A percentile compares a stretch with the other conserved stretches of the same genome.
phyloP scores from a whole-genome alignment of 2,113 vertebrate genomes.

The Corynorhinus townsendii region DNA sequence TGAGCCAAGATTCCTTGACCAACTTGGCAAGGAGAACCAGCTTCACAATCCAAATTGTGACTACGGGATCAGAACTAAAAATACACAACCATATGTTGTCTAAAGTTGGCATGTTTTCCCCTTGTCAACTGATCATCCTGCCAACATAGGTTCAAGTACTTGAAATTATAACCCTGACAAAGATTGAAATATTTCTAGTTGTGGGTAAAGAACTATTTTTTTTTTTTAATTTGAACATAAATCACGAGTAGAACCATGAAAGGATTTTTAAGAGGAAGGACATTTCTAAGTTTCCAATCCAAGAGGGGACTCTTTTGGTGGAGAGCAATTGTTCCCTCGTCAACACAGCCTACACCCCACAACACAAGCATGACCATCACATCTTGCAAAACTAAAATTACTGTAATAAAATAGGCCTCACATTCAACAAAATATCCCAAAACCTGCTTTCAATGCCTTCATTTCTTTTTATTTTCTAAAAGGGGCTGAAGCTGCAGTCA shows the following conservation, averaged over 20 bases:
- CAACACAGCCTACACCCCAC: neutral
- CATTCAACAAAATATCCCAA: constrained; percentile 5
- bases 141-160: constrained; percentile 15
- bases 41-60: constrained; percentile 36
- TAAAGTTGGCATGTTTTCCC: constrained; percentile 20
- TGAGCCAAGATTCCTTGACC: constrained; percentile 51
- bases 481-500: neutral
- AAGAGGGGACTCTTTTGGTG: neutral
- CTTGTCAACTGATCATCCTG: neutral
- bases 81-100: constrained; percentile 46
- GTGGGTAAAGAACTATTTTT: neutral
- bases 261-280: neutral
- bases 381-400: neutral
- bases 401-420: neutral
- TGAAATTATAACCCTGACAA: constrained; percentile 12
- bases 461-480: neutral
- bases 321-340: neutral
- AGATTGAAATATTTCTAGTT: neutral
- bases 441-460: neutral
- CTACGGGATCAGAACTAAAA: constrained; percentile 45
- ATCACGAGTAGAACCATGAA: neutral
- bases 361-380: neutral
- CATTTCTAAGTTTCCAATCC: neutral
- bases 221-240: constrained; percentile 11
- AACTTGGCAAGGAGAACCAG: constrained; percentile 49